Percentiles rank a stretch among this genome's conserved stretches.
phyloP scores from a whole-genome alignment of 1,140 invertebrate genomes.

The Camponotus vicinus region DNA sequence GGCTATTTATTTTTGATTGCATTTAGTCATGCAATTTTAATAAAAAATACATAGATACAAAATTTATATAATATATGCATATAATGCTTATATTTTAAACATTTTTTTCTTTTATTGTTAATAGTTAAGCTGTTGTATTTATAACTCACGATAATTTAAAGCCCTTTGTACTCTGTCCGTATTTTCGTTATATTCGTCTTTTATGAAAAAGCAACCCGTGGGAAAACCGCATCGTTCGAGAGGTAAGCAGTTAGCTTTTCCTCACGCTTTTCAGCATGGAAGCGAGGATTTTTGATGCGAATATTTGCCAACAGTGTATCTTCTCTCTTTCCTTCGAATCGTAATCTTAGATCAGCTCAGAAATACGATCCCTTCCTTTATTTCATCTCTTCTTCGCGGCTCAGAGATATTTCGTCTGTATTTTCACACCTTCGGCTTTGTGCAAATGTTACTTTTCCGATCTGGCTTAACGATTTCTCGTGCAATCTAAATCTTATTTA shows the following conservation, averaged over 20 bases:
- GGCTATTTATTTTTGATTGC: neutral
- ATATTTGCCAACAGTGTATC: slow-evolving; percentile 57
- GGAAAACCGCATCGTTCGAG: slow-evolving; percentile 56
- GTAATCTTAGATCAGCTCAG: slow-evolving; percentile 62
- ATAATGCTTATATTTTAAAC: neutral
- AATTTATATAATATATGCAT: too few species aligned
- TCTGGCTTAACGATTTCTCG: slow-evolving; percentile 43
- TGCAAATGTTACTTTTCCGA: slow-evolving; percentile 39
- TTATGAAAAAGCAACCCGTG: slow-evolving; percentile 20
- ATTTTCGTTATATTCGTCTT: slow-evolving; percentile 29
- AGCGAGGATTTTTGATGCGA: slow-evolving; percentile 56
- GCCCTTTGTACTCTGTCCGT: slow-evolving; percentile 23
- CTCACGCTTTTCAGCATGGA: slow-evolving; percentile 26
- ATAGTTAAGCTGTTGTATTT: slow-evolving; percentile 6
- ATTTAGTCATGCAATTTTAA: neutral
- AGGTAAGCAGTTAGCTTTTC: slow-evolving; percentile 60
- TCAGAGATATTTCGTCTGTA: slow-evolving; percentile 40
- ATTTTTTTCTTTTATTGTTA: neutral
- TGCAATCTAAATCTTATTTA: slow-evolving; percentile 9
- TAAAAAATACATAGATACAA: neutral
- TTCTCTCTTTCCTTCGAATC: slow-evolving; percentile 27
- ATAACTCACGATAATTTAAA: slow-evolving; percentile 35
- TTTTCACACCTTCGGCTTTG: slow-evolving; percentile 37
- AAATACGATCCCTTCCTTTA: slow-evolving; percentile 52
- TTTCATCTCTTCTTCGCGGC: slow-evolving; percentile 36